These are phyloP conservation scores for Hypotaenidia okinawae DNA, from an alignment of 2,797 vertebrate genomes.

Conservation along the genomic window DNA sequence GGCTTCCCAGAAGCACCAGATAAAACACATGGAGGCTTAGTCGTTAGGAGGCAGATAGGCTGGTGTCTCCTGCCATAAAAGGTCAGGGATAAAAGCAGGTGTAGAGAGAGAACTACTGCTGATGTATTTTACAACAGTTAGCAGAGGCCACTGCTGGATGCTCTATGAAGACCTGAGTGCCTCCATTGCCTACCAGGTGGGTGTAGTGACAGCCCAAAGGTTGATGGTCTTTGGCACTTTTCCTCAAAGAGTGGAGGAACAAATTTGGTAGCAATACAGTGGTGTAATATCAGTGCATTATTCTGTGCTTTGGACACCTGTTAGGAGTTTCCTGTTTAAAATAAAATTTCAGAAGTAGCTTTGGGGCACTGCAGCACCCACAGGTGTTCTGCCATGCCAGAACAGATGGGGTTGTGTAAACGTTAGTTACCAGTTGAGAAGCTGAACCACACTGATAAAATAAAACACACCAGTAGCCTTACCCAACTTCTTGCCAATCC, in stretches of 20 bases:
- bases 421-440: background rate
- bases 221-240: background rate
- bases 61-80: background rate
- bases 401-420: background rate
- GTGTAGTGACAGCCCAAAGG: background rate
- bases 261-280: background rate
- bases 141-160: rapidly evolving
- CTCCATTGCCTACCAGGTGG: rapidly evolving
- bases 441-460: background rate
- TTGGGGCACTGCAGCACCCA: background rate
- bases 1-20: background rate
- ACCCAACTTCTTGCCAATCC: background rate
- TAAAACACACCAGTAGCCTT: background rate
- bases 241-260: background rate
- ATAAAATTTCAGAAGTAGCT: background rate
- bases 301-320: background rate
- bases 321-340: background rate
- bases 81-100: background rate
- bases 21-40: background rate
- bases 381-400: background rate
- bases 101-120: background rate
- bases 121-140: background rate
- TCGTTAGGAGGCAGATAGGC: background rate
- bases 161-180: background rate
- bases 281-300: background rate